Evolutionary conservation across 2,888 invertebrate genomes (phyloP).

Genomic region (Euplagia quadripunctaria): DNA sequence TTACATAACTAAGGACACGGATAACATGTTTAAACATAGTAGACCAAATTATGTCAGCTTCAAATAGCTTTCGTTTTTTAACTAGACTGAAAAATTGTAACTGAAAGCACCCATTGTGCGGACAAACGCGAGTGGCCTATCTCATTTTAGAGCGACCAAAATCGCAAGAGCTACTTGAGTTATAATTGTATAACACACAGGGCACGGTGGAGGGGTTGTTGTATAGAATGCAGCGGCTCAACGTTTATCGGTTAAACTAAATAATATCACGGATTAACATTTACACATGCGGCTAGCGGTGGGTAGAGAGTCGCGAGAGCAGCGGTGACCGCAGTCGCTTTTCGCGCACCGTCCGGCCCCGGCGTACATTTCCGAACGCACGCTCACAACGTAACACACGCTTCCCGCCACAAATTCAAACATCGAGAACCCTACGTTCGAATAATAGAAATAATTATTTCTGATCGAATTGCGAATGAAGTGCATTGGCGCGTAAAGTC

Average conservation of each 20-base stretch:
- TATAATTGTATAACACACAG: constrained; percentile 28
- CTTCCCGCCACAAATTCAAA: constrained; percentile 83
- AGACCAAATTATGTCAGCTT: constrained; percentile 54
- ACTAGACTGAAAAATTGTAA: constrained; percentile 65
- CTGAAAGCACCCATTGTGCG: constrained; percentile 60
- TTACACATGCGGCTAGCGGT: constrained; percentile 74
- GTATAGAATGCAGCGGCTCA: constrained; percentile 55
- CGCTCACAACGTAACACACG: constrained; percentile 80
- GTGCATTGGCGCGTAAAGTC: constrained; percentile 78
- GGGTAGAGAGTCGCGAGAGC: constrained; percentile 74
- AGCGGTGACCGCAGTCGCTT: constrained; percentile 79
- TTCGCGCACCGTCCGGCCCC: constrained; percentile 79
- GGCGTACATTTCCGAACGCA: constrained; percentile 77
- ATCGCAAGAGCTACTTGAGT: constrained; percentile 53
- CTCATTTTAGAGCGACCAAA: constrained; percentile 51
- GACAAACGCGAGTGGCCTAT: constrained; percentile 51
- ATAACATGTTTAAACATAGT: constrained; percentile 46
- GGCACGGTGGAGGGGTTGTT: constrained; percentile 43
- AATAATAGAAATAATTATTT: constrained; percentile 65
- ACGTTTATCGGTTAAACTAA: constrained; percentile 61
- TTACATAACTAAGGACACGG: constrained; percentile 54
- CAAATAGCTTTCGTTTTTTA: constrained; percentile 59
- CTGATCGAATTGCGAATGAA: constrained; percentile 71
- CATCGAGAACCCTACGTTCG: constrained; percentile 63
- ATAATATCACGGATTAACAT: constrained; percentile 78